A percentile compares a stretch with the other conserved stretches of the same genome.
These are phyloP conservation scores for Terrapene triunguis DNA, from an alignment of 2,113 vertebrate genomes.

Conservation along the genomic window DNA sequence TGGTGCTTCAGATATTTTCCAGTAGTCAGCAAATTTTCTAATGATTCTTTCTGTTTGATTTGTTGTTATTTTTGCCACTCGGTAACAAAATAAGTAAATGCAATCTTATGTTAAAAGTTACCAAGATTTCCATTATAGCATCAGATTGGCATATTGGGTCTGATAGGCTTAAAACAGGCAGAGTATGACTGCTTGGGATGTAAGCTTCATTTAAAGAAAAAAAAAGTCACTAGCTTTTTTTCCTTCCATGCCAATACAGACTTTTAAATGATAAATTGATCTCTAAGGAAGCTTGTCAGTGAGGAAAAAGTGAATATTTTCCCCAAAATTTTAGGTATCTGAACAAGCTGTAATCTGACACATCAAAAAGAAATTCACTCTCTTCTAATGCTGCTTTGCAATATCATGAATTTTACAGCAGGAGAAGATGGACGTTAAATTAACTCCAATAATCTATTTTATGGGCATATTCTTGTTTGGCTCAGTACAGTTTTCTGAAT, in stretches of 20 bases:
- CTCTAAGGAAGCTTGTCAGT: neutral
- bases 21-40: no score
- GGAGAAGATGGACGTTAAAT: neutral
- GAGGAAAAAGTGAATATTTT: neutral
- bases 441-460: no score
- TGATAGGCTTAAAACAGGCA: neutral
- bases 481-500: no score
- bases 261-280: neutral
- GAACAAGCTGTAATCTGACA: neutral
- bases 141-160: neutral
- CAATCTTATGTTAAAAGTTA: neutral
- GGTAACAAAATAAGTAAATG: no score
- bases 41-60: no score
- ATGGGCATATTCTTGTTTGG: no score
- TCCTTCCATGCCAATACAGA: neutral
- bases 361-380: neutral
- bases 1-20: neutral
- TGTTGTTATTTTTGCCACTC: no score
- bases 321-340: neutral
- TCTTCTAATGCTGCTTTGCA: neutral
- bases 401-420: neutral
- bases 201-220: fast-evolving
- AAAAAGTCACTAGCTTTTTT: neutral
- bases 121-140: neutral
- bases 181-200: neutral